phyloP scores from a whole-genome alignment of 30 jellyfish, hydroid and myxozoan genomes.

The Aurelia sp. region DNA sequence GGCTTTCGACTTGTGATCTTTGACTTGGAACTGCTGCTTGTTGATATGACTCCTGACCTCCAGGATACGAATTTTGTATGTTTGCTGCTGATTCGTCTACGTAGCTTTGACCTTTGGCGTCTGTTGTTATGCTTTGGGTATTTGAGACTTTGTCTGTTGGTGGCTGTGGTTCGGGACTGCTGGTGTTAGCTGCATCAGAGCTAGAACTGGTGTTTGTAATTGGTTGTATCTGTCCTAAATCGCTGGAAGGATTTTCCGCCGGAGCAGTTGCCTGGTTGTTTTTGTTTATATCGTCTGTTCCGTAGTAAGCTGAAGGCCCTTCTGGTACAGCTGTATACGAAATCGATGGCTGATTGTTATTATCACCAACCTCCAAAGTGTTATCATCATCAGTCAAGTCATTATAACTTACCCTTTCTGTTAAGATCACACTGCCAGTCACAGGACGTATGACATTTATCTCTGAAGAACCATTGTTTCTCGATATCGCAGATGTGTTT shows the following conservation, averaged over 20 bases:
- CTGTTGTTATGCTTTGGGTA: not conserved
- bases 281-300: no score
- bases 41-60: not conserved
- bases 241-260: not conserved
- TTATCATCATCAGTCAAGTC: constrained; percentile 34
- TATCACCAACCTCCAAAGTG: not conserved
- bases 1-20: not conserved
- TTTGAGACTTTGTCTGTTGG: not conserved
- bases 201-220: no score
- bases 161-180: no score
- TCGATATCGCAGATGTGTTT: not conserved
- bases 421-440: constrained; percentile 66
- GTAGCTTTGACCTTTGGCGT: not conserved
- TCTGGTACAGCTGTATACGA: not conserved
- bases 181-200: not conserved
- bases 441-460: constrained; percentile 15
- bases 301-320: not conserved
- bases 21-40: constrained; percentile 12
- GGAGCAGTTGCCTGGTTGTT: not conserved
- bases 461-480: not conserved
- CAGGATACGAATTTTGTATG: not conserved
- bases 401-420: constrained; percentile 58
- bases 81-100: not conserved
- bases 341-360: constrained; percentile 10
- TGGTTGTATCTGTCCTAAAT: not conserved